Conservation (phyloP, 1,140 invertebrate genomes). For the Forficula auricularia region DNA sequence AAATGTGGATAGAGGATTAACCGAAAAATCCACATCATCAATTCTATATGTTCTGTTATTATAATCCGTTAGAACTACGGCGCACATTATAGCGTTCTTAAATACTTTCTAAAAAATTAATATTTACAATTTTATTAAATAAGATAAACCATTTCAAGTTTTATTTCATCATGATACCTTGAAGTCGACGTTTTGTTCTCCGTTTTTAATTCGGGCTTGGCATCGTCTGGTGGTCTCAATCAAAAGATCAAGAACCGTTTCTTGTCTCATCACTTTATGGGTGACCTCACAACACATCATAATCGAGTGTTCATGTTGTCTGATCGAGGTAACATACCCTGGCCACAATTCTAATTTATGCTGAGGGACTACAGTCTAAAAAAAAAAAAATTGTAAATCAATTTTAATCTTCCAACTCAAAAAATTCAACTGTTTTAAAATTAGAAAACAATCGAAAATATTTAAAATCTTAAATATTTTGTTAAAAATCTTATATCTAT, state of each 20-base stretch:
- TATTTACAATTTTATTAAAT: background rate
- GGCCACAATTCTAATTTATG: conserved; percentile 50
- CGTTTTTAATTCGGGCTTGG: too few species aligned
- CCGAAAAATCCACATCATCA: conserved; percentile 63
- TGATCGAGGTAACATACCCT: conserved; percentile 58
- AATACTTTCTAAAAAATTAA: conserved; percentile 22
- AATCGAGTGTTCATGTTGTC: conserved; percentile 52
- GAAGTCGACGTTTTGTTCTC: too few species aligned
- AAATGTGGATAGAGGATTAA: conserved; percentile 51
- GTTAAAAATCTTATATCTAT: too few species aligned
- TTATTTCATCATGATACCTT: too few species aligned
- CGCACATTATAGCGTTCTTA: conserved; percentile 25
- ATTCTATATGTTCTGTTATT: conserved; percentile 61
- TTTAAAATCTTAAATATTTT: too few species aligned
- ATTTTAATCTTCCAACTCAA: too few species aligned
- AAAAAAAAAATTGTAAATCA: too few species aligned
- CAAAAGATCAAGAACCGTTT: conserved; percentile 37
- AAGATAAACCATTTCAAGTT: too few species aligned
- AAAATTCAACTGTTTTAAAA: too few species aligned
- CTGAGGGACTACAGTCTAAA: conserved; percentile 24
- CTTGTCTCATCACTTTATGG: conserved; percentile 51
- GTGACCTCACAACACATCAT: conserved; percentile 56
- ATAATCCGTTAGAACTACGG: conserved; percentile 36
- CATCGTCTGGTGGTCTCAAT: too few species aligned
- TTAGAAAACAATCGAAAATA: too few species aligned